Evolutionary conservation across 2,888 invertebrate species (phyloP).

Genomic region (Diplolepis rosae): DNA sequence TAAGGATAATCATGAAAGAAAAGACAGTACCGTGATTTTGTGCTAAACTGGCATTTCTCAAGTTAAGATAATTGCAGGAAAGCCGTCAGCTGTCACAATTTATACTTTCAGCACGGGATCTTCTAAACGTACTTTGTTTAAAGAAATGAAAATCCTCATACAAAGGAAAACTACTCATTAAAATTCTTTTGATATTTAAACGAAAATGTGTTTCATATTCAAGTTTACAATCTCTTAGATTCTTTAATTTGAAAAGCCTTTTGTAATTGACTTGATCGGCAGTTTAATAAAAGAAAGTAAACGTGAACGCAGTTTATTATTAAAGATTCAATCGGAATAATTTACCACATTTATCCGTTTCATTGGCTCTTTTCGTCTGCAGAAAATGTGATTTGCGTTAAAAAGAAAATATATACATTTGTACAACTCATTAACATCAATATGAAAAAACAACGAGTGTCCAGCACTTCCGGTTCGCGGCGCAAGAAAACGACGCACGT

Average conservation of each 20-base stretch:
- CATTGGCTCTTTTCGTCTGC: too few species aligned
- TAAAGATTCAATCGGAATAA: neutral
- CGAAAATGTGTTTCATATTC: too few species aligned
- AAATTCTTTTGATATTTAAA: slow-evolving; percentile 3
- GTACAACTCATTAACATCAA: neutral
- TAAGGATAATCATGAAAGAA: slow-evolving; percentile 18
- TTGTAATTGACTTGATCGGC: too few species aligned
- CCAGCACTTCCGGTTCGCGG: slow-evolving; percentile 10
- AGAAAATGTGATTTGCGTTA: neutral
- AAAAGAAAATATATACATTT: slow-evolving; percentile 4
- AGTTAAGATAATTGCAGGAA: slow-evolving; percentile 59
- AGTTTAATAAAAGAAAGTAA: too few species aligned
- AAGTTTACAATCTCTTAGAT: too few species aligned
- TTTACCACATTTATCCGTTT: neutral
- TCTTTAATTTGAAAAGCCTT: too few species aligned
- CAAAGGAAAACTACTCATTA: neutral
- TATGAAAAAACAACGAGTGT: slow-evolving; percentile 9
- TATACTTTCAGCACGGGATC: neutral
- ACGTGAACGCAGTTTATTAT: neutral
- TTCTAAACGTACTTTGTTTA: neutral
- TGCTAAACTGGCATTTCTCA: slow-evolving; percentile 54
- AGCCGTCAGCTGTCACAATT: slow-evolving; percentile 36
- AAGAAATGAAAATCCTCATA: neutral
- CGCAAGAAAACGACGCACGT: slow-evolving; percentile 11
- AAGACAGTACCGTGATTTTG: slow-evolving; percentile 40